Evolutionary conservation across 2,888 invertebrate species (phyloP).

Genomic region (Ceriagrion tenellum): DNA sequence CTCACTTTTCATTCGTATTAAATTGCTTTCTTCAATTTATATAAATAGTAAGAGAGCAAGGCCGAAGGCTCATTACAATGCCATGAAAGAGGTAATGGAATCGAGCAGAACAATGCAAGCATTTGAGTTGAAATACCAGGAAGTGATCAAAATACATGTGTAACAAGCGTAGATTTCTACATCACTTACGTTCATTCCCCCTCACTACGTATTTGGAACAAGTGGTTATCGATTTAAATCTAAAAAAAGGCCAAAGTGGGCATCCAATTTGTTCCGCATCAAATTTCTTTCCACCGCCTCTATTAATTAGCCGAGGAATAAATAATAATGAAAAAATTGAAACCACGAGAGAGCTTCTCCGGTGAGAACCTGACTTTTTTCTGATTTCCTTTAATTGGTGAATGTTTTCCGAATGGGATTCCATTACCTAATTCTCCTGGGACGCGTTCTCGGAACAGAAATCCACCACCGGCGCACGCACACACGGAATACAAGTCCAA

Average conservation of each 20-base stretch:
- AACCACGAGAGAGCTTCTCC: neutral
- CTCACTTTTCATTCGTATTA: too few relatives aligned
- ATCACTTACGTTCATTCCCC: neutral
- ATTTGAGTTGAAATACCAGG: too few relatives aligned
- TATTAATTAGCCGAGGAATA: neutral
- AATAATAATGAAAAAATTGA: neutral
- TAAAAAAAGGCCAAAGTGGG: neutral
- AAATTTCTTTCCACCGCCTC: neutral
- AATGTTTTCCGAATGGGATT: constrained; percentile 31
- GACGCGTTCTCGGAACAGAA: neutral
- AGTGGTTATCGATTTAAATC: neutral
- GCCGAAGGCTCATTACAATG: too few relatives aligned
- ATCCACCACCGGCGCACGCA: neutral
- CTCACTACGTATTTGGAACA: neutral
- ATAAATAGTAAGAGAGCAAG: too few relatives aligned
- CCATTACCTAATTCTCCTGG: constrained; percentile 30
- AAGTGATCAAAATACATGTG: neutral
- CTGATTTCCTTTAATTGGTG: constrained; percentile 18
- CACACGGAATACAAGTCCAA: neutral
- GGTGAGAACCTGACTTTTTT: neutral
- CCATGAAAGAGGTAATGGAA: too few relatives aligned
- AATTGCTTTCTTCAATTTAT: too few relatives aligned
- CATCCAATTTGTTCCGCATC: neutral
- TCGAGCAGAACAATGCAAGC: too few relatives aligned
- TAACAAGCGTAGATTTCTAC: neutral